Evolutionary conservation across 1,140 invertebrate genomes (phyloP).

Genomic region (Zaprionus ghesquierei): DNA sequence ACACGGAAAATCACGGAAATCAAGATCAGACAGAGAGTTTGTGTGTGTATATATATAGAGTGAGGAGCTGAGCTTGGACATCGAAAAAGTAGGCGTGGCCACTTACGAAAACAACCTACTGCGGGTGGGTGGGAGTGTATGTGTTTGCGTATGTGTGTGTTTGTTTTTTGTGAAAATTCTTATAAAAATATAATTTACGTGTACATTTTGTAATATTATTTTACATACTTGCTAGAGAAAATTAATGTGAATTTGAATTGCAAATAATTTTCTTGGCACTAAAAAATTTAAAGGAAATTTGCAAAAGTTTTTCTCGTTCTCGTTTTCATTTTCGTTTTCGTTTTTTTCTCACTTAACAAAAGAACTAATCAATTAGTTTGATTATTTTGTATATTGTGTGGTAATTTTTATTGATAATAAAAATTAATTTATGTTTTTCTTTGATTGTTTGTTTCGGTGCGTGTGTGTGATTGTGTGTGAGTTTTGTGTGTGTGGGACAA

Average conservation of each 20-base stretch:
- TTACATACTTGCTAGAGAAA: constrained; percentile 45
- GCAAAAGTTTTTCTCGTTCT: constrained; percentile 1
- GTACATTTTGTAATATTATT: constrained; percentile 31
- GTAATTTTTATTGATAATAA: constrained; percentile 72
- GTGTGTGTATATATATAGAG: neutral
- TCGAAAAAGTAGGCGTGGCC: constrained; percentile 50
- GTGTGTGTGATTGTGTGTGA: constrained; percentile 11
- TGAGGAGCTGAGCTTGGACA: constrained; percentile 50
- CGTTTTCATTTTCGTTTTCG: constrained; percentile 7
- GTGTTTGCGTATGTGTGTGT: constrained; percentile 17
- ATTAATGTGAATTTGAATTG: constrained; percentile 38
- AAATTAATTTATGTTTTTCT: constrained; percentile 32
- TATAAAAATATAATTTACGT: constrained; percentile 77
- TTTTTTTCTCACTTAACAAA: too few relatives aligned
- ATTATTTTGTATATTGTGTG: constrained; percentile 49
- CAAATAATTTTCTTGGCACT: constrained; percentile 68
- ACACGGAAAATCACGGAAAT: constrained; percentile 41
- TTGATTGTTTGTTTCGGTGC: constrained; percentile 12
- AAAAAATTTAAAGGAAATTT: constrained; percentile 33
- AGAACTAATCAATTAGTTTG: constrained; percentile 44
- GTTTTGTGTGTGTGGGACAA: constrained; percentile 25
- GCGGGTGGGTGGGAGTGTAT: constrained; percentile 19
- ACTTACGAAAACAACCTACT: constrained; percentile 24
- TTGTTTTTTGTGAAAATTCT: constrained; percentile 52
- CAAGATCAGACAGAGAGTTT: constrained; percentile 9